Conservation (phyloP, 1,140 invertebrate species). For the Patella vulgata region DNA sequence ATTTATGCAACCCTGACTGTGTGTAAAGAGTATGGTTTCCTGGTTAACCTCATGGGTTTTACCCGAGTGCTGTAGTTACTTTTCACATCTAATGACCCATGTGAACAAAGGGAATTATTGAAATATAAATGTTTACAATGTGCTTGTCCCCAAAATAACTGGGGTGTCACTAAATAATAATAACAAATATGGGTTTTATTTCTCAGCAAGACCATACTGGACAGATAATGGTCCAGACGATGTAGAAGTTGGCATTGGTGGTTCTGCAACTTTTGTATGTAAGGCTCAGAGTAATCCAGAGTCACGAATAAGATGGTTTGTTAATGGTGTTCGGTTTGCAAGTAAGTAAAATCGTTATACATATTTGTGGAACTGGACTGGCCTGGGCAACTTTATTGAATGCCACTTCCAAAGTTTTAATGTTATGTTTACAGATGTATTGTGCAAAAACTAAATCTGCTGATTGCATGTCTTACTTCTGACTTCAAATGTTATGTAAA, state of each 20-base stretch:
- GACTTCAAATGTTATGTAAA: no score
- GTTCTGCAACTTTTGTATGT: conserved; percentile 87
- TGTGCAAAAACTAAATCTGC: no score
- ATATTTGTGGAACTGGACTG: background rate
- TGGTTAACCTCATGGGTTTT: no score
- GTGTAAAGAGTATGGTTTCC: no score
- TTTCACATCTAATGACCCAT: no score
- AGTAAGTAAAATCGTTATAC: conserved; percentile 43
- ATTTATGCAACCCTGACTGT: no score
- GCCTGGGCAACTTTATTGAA: background rate
- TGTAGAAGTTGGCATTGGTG: conserved; percentile 89
- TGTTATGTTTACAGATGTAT: background rate
- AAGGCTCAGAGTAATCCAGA: conserved; percentile 87
- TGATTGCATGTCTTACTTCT: no score
- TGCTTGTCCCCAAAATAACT: no score
- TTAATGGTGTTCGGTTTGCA: conserved; percentile 90
- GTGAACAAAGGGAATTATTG: no score
- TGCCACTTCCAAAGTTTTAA: background rate
- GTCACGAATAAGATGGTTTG: conserved; percentile 93
- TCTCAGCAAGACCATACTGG: conserved; percentile 76
- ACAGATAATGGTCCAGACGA: conserved; percentile 87
- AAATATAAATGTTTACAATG: no score
- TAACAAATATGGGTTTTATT: background rate
- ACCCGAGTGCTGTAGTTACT: no score
- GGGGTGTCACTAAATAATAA: no score